Conservation (phyloP, 2,888 invertebrate species). For the Cheilosia impressa region DNA sequence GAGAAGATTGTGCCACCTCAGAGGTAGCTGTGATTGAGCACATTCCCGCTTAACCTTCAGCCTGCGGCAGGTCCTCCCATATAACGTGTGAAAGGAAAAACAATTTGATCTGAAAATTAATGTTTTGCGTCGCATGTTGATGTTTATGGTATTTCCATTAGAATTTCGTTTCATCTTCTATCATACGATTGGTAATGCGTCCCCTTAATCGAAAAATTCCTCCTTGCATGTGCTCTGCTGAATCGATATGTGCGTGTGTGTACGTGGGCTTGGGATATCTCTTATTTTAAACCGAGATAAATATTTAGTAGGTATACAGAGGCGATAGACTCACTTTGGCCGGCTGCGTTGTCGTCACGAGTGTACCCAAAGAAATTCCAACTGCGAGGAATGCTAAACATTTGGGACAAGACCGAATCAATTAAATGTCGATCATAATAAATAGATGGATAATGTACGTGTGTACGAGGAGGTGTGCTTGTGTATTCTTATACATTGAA, state of each 20-base stretch:
- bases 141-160: slow-evolving; percentile 50
- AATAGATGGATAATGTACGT: background rate
- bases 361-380: slow-evolving; percentile 45
- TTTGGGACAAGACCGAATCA: slow-evolving; percentile 68
- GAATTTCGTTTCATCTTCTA: slow-evolving; percentile 54
- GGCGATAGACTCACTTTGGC: background rate
- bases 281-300: slow-evolving; percentile 26
- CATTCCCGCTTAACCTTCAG: background rate
- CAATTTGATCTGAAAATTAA: slow-evolving; percentile 44
- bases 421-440: slow-evolving; percentile 62
- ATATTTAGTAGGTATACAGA: slow-evolving; percentile 33
- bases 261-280: slow-evolving; percentile 7
- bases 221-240: background rate
- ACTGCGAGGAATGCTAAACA: slow-evolving; percentile 55
- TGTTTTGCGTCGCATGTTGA: slow-evolving; percentile 11
- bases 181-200: slow-evolving; percentile 39
- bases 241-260: background rate
- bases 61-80: too few species aligned
- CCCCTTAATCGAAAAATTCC: slow-evolving; percentile 59
- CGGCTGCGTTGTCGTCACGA: background rate
- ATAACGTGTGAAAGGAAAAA: slow-evolving; percentile 11
- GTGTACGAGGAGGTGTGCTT: background rate
- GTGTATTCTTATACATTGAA: background rate
- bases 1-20: slow-evolving; percentile 9
- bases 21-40: slow-evolving; percentile 24